Evolutionary conservation across 2,888 invertebrate genomes (phyloP).

Genomic region (Ichneumoninae sp.): DNA sequence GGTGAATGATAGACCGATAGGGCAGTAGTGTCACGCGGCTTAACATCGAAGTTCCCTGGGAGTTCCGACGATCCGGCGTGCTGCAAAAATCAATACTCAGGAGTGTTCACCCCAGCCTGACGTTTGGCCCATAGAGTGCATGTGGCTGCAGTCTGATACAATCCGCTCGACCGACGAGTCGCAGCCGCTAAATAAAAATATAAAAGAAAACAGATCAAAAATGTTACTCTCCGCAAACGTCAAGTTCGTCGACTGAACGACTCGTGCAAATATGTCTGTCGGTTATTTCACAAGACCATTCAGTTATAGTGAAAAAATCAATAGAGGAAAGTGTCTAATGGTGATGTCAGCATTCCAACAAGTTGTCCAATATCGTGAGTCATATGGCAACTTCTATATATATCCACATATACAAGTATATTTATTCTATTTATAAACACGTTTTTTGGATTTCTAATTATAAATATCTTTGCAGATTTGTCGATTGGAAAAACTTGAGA

Average conservation of each 20-base stretch:
- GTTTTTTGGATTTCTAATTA: neutral
- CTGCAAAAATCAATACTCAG: conserved; percentile 66
- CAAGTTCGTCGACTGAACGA: conserved; percentile 16
- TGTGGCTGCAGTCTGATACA: conserved; percentile 64
- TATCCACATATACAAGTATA: neutral
- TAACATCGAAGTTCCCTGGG: neutral
- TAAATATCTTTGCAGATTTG: conserved; percentile 26
- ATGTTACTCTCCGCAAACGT: conserved; percentile 32
- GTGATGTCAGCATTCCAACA: conserved; percentile 77
- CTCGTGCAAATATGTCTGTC: conserved; percentile 45
- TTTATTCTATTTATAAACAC: conserved; percentile 10
- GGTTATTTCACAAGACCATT: neutral
- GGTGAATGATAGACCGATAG: conserved; percentile 7
- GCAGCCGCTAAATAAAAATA: neutral
- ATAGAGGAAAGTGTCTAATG: conserved; percentile 75
- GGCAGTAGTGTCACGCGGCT: neutral
- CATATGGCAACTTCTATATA: neutral
- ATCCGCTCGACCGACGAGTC: conserved; percentile 47
- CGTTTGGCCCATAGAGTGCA: conserved; percentile 52
- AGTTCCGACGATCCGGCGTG: conserved; percentile 18
- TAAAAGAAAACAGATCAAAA: neutral
- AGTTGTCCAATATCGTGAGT: conserved; percentile 74
- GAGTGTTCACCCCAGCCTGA: conserved; percentile 54
- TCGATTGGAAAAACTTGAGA: conserved; percentile 64
- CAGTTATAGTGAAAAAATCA: conserved; percentile 75